Evolutionary conservation across 2,113 vertebrate genomes (phyloP).

Genomic region (Ginglymostoma cirratum): DNA sequence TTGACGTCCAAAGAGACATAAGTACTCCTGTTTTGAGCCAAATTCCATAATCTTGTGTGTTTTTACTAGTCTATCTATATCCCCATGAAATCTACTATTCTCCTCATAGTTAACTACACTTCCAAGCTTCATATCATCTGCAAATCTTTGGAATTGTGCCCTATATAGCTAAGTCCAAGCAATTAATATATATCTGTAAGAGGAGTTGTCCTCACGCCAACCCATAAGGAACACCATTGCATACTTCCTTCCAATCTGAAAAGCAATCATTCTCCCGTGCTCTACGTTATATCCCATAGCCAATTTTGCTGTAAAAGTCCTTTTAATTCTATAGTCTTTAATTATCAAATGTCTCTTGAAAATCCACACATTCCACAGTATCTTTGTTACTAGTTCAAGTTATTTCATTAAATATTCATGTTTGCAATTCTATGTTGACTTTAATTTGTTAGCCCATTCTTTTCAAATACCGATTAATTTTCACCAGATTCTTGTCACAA

Average conservation of each 20-base stretch:
- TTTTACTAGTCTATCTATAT: background rate
- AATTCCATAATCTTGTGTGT: background rate
- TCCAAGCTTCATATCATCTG: background rate
- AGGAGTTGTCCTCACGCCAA: background rate
- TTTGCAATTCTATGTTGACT: background rate
- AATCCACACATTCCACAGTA: background rate
- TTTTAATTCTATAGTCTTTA: background rate
- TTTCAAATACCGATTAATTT: background rate
- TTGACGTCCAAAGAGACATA: background rate
- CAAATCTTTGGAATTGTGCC: background rate
- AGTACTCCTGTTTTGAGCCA: background rate
- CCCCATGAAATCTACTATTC: background rate
- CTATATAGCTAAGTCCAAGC: background rate
- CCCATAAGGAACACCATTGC: too few species aligned
- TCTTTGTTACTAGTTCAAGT: background rate
- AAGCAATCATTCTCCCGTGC: background rate
- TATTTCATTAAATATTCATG: background rate
- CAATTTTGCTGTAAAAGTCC: background rate
- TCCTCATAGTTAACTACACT: background rate
- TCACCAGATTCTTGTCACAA: background rate
- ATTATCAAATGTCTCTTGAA: background rate
- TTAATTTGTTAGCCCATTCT: background rate
- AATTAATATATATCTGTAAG: background rate
- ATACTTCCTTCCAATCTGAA: background rate
- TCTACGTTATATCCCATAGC: background rate